These are phyloP conservation scores for Melierax canorus DNA, from an alignment of 2,113 vertebrate genomes.

Conservation along the genomic window DNA sequence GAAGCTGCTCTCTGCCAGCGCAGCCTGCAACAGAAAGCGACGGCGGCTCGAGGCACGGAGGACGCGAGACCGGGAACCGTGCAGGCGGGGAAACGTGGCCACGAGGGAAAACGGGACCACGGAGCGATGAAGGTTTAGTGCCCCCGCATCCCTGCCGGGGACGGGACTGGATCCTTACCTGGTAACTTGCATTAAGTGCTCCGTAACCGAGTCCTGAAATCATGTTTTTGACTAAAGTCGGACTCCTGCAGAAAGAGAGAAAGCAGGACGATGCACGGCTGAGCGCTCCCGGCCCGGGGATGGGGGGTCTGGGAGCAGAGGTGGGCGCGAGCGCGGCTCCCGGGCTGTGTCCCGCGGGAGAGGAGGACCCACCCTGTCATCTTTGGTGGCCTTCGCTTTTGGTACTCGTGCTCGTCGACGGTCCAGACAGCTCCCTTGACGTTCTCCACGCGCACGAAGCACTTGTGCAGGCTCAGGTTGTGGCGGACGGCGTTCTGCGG, in stretches of 20 bases:
- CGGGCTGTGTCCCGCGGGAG: fast-evolving
- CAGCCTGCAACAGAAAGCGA: constrained; percentile 61
- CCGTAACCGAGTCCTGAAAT: constrained; percentile 97
- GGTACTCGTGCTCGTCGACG: constrained; percentile 97
- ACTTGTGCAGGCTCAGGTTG: constrained; percentile 99
- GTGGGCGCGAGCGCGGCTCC: fast-evolving
- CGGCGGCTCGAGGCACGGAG: neutral
- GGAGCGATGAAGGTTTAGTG: neutral
- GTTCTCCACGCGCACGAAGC: constrained; percentile 98
- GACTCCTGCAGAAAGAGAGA: constrained; percentile 80
- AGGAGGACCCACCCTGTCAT: constrained; percentile 89
- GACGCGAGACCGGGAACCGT: fast-evolving
- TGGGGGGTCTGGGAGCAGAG: fast-evolving
- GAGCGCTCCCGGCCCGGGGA: fast-evolving
- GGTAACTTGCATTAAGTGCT: constrained; percentile 97
- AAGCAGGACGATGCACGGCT: neutral
- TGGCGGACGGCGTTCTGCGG: constrained; percentile 95
- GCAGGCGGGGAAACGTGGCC: too few relatives aligned
- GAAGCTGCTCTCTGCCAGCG: constrained; percentile 94
- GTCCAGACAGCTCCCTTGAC: constrained; percentile 99
- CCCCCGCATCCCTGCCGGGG: fast-evolving
- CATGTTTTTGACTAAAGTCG: constrained; percentile 99
- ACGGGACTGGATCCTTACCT: constrained; percentile 73
- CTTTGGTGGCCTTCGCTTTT: constrained; percentile 99
- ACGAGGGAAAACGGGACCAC: fast-evolving